Evolutionary conservation across 2,113 vertebrate genomes (phyloP), one percentile per base, ranked within the genome.

Genomic region (Cairina moschata): DNA sequence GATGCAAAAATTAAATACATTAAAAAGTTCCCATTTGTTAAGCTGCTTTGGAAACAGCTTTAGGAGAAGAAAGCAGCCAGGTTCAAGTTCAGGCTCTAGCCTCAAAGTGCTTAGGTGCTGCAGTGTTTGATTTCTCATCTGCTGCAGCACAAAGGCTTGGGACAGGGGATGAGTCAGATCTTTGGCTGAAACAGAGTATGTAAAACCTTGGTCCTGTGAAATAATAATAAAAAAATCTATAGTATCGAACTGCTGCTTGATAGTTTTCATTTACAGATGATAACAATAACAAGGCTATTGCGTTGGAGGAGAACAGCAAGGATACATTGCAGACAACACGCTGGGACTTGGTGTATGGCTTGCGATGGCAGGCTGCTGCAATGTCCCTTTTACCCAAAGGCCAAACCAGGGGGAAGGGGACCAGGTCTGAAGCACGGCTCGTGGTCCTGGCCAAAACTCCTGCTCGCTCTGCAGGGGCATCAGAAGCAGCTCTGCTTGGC

Each of bases 101-200:
- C 34, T 86, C 48, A 60, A 84, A 80, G 38, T 86, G 28, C 58
- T 90, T 75, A 72, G 68, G 42, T 89, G 50, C 74, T 86, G 55
- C 55, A 15, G 36, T 36, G 72, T 83, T 90, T 88, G 74, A 92
- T 95, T 90, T 90, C 48, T 96, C 65, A 58, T 42, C 62, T 44
- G 14, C 66, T 83, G 55, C 54, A 54, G 40, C 42, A 75, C 22
- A 58, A 65, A 28, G 80, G 72, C 9, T 22, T 0, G 0, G 40
- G 69, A 88, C 73, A 48, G 4, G 13, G 29, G 80, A 40, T 78
- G 60, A 78, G 23, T 77, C 54, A 86, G 59, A 91, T n/a, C 63
- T 87, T 79, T 88, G 69, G 36, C 55, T 91, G 67, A 72, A 79
- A 76, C 25, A 76, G 31, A 75, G 17, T 36, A 40, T 71, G 21